phyloP scores from a whole-genome alignment of 2,113 vertebrate genomes.

The Phrynosoma platyrhinos region DNA sequence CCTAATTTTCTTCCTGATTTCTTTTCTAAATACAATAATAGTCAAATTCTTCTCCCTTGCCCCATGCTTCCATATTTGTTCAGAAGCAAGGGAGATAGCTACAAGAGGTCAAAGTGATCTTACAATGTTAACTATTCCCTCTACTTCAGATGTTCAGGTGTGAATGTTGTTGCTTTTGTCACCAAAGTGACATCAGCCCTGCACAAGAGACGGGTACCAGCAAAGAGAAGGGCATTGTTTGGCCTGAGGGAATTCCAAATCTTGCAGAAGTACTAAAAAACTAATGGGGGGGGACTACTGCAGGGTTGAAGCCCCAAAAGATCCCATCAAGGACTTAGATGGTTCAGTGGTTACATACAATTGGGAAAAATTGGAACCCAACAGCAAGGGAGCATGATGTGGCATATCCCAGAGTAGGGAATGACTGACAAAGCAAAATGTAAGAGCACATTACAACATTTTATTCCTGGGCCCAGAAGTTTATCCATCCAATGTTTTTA shows the following conservation, averaged over 20 bases:
- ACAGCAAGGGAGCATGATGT: too few species aligned
- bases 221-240: background rate
- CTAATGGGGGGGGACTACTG: background rate
- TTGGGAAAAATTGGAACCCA: too few species aligned
- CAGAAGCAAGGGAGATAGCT: constrained; percentile 4
- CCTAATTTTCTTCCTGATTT: constrained; percentile 23
- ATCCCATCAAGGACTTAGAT: background rate
- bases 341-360: background rate
- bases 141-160: background rate
- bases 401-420: too few species aligned
- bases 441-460: too few species aligned
- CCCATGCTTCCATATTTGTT: background rate
- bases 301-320: background rate
- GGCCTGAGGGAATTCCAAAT: background rate
- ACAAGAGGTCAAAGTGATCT: background rate
- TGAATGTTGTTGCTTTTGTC: background rate
- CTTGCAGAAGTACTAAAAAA: background rate
- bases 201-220: background rate
- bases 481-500: too few species aligned
- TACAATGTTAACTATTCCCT: background rate
- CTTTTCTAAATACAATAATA: constrained; percentile 3
- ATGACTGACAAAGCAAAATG: too few species aligned
- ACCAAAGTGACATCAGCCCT: background rate
- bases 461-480: too few species aligned
- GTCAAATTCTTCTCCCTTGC: background rate